phyloP scores from a whole-genome alignment of 2,113 vertebrate species.

The Struthio camelus region DNA sequence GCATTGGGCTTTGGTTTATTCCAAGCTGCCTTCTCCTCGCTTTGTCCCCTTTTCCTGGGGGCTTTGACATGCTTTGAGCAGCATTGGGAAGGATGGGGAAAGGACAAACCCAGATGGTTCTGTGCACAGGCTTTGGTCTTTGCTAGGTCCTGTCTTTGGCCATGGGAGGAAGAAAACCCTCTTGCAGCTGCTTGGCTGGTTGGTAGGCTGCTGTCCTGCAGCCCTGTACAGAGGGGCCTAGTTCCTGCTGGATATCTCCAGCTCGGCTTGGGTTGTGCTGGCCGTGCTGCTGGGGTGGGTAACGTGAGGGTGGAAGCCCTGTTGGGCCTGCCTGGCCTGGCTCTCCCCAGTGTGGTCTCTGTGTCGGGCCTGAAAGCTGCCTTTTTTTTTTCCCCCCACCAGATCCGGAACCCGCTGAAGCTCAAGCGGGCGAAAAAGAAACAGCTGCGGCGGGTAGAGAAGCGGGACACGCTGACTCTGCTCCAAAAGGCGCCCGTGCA shows the following conservation, averaged over 20 bases:
- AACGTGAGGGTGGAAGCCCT: too few relatives aligned
- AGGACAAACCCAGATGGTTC: accelerated
- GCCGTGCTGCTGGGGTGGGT: neutral
- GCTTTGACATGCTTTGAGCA: neutral
- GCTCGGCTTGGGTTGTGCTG: neutral
- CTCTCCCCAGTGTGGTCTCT: accelerated
- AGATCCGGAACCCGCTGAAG: slow-evolving; percentile 93
- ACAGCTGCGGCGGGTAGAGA: slow-evolving; percentile 87
- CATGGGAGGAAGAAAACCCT: neutral
- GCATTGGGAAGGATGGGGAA: neutral
- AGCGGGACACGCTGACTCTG: slow-evolving; percentile 87
- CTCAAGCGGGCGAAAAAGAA: slow-evolving; percentile 94
- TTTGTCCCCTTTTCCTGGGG: neutral
- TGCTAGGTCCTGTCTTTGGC: neutral
- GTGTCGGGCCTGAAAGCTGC: neutral
- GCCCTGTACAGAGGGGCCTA: neutral
- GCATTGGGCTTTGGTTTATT: neutral
- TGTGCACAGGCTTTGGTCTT: accelerated
- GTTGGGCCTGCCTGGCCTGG: accelerated
- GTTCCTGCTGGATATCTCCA: neutral
- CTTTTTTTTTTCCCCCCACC: neutral
- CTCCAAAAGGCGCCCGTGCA: slow-evolving; percentile 68
- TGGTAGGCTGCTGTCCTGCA: too few relatives aligned
- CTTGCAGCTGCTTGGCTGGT: too few relatives aligned
- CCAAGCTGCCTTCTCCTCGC: neutral